Evolutionary conservation across 2,888 invertebrate genomes (phyloP).

Genomic region (Coecobrya sp.): DNA sequence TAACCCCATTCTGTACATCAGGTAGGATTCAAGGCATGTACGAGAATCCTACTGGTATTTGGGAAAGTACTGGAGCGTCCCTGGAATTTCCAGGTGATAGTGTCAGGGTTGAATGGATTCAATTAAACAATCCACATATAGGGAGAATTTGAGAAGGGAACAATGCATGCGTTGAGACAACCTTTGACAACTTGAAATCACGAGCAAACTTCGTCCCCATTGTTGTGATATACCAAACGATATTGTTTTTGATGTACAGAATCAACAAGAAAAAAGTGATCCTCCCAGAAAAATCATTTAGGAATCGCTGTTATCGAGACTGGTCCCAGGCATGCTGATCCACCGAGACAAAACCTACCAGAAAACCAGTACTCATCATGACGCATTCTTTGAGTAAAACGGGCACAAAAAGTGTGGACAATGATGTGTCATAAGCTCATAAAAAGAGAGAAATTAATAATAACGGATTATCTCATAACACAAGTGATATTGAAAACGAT

Average conservation of each 20-base stretch:
- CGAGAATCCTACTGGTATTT: not conserved
- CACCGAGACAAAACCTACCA: not conserved
- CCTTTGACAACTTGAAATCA: constrained; percentile 10
- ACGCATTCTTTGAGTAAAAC: too few relatives aligned
- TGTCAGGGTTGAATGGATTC: not conserved
- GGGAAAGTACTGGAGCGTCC: constrained; percentile 11
- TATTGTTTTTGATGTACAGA: constrained; percentile 63
- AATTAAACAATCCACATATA: not conserved
- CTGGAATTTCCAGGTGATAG: not conserved
- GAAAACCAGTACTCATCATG: not conserved
- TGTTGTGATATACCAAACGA: constrained; percentile 70
- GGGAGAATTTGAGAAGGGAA: constrained; percentile 21
- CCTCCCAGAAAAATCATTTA: too few relatives aligned
- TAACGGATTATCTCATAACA: not conserved
- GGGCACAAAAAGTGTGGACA: not conserved
- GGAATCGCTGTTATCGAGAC: constrained; percentile 47
- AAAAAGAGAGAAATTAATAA: not conserved
- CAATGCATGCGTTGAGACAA: constrained; percentile 50
- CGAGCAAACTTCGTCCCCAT: not conserved
- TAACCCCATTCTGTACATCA: constrained; percentile 69
- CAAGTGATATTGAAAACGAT: not conserved
- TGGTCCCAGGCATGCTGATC: not conserved
- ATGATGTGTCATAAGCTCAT: not conserved
- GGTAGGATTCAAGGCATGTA: constrained; percentile 44
- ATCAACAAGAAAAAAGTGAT: constrained; percentile 31